Base-by-base conservation (phyloP, 2,797 vertebrate species). In the Carapus acus region DNA sequence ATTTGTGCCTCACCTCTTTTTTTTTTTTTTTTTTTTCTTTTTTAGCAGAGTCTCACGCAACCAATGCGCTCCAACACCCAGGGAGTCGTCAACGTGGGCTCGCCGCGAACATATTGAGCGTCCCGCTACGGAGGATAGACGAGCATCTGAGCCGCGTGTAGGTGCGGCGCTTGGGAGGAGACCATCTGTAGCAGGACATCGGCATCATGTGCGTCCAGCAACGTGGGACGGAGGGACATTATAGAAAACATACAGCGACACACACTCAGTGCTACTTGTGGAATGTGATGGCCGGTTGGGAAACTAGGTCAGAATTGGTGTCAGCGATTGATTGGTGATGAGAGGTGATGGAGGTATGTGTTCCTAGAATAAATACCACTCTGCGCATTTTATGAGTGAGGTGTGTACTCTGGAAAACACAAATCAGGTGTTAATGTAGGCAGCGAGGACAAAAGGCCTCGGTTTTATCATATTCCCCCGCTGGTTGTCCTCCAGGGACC, bases 61-160 rank as follows among this genome's bases (percentile, higher is more conserved):
- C 38, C 34, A 62, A 62, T 40, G 46, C 23, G 38, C 18, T 27
- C 4, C 37, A 46, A 44, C 56, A 62, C 33, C 24, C 34, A 46
- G 55, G 54, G 24, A 65, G 46, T 47, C 54, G 50, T 53, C 45
- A 16, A 43, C 8, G 41, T 71, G 58, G 57, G 73, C 52, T 48
- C 56, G 54, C 53, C 44, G 44, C 14, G 29, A 55, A 66, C 57
- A 62, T 49, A 60, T 58, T 48, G 56, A 55, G 62, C 58, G 24
- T 4, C n/a, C 64, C 69, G 71, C 75, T 63, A 66, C 49, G 51
- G 77, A 77, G 76, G 44, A 71, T 65, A 59, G 36, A 76, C 9
- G 54, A 61, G 67, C 79, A 81, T 80, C 77, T 81, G 78, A 83
- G 77, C 65, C 76, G 60, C 69, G 49, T 53, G 52, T 23, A 55